Conservation (phyloP, 2,113 vertebrate species). For the Sterrhoptilus dennistouni region DNA sequence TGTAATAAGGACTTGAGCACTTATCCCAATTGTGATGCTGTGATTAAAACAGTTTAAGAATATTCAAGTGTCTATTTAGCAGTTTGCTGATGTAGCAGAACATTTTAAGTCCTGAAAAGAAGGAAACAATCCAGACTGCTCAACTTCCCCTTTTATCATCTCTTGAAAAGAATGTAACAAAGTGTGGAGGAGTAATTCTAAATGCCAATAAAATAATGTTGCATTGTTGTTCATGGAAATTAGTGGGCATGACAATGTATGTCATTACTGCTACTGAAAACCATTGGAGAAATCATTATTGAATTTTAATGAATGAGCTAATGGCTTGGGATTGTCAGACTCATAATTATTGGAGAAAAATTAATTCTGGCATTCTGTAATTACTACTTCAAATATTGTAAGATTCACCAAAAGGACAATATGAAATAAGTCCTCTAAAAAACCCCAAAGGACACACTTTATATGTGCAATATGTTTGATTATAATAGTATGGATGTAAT, state of each 20-base stretch:
- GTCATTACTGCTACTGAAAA: conserved; percentile 66
- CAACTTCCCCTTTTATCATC: neutral
- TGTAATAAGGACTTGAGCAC: neutral
- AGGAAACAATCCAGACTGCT: neutral
- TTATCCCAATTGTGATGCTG: neutral
- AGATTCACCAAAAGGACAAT: conserved; percentile 39
- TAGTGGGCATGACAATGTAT: conserved; percentile 67
- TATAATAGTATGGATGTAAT: neutral
- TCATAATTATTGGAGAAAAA: conserved; percentile 74
- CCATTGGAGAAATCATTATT: conserved; percentile 69
- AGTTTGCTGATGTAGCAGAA: neutral
- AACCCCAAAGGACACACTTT: neutral
- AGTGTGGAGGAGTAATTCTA: conserved; percentile 36
- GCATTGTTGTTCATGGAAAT: conserved; percentile 75
- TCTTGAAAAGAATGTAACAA: conserved; percentile 12
- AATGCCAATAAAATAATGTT: conserved; percentile 65
- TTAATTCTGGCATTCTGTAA: conserved; percentile 73
- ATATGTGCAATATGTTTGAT: neutral
- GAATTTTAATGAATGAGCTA: conserved; percentile 76
- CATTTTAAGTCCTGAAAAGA: neutral
- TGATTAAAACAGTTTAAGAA: conserved; percentile 5
- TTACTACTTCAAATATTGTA: conserved; percentile 69
- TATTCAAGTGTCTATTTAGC: neutral
- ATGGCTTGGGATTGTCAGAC: conserved; percentile 71
- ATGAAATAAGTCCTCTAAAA: conserved; percentile 50